Conservation (phyloP, 92 coral and sea anemone species). For the Phenganax subtilis region DNA sequence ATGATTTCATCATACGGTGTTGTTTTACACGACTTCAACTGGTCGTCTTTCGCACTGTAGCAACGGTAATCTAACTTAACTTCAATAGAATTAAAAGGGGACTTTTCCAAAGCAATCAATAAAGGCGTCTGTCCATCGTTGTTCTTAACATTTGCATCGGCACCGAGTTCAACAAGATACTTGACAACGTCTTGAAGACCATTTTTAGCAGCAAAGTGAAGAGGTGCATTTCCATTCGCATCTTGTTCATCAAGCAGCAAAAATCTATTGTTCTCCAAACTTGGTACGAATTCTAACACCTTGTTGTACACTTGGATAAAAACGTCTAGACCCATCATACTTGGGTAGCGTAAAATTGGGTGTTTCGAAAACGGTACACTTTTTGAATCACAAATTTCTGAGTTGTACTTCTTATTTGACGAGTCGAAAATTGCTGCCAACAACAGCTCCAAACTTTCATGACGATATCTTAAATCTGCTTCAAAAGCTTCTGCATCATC, state of each 20-base stretch:
- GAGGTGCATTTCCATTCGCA: neutral
- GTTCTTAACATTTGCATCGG: neutral
- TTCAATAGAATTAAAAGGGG: neutral
- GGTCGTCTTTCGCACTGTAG: slow-evolving; percentile 1
- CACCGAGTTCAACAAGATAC: neutral
- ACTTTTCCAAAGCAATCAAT: neutral
- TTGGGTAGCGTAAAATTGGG: too few species aligned
- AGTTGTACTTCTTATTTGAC: too few species aligned
- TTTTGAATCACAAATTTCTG: too few species aligned
- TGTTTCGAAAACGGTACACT: too few species aligned
- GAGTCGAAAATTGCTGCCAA: too few species aligned
- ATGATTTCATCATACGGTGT: slow-evolving; percentile 25
- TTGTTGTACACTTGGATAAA: neutral
- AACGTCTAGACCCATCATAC: too few species aligned
- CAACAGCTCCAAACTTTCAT: too few species aligned
- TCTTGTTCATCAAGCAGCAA: neutral
- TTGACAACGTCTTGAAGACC: neutral
- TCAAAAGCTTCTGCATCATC: too few species aligned
- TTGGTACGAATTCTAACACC: neutral
- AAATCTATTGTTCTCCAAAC: neutral
- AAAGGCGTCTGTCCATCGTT: neutral
- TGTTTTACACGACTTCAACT: neutral
- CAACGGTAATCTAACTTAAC: neutral
- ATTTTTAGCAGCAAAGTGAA: neutral
- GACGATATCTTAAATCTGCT: too few species aligned